These are phyloP conservation scores for Cyclargus thomasi DNA, from an alignment of 1,140 invertebrate species.

Conservation along the genomic window DNA sequence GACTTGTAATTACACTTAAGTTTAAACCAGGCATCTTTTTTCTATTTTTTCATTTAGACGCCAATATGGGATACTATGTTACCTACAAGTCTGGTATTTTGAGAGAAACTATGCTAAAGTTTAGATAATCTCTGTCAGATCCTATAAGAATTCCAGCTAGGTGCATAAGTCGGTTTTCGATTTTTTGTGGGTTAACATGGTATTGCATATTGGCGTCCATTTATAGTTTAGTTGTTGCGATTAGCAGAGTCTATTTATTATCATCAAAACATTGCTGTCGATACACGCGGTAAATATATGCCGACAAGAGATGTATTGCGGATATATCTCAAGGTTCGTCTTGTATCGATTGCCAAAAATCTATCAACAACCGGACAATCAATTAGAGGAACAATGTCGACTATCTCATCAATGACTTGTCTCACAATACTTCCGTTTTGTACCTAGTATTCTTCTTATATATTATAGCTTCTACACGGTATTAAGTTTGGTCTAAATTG, in stretches of 20 bases:
- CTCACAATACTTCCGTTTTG: background rate
- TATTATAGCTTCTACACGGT: background rate
- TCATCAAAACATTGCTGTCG: background rate
- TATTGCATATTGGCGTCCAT: no score
- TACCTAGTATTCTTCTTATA: no score
- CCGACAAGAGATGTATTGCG: conserved; percentile 13
- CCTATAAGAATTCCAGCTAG: no score
- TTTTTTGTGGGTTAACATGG: no score
- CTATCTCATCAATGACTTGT: conserved; percentile 2
- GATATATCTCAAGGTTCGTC: conserved; percentile 9
- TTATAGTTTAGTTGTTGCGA: background rate
- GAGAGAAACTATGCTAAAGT: no score
- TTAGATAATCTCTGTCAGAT: no score
- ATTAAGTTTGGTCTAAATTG: background rate
- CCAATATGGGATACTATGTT: no score
- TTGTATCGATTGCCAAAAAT: conserved; percentile 6
- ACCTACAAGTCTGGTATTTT: no score
- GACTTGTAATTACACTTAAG: no score
- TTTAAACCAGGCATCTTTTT: no score
- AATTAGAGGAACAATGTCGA: conserved; percentile 1
- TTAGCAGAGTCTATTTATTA: background rate
- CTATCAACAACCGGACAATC: background rate
- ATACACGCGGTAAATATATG: background rate
- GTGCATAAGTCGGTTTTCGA: no score
- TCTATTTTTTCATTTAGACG: no score